These are phyloP conservation scores for Augochlorella aurata DNA, from an alignment of 2,888 invertebrate genomes.

Conservation along the genomic window DNA sequence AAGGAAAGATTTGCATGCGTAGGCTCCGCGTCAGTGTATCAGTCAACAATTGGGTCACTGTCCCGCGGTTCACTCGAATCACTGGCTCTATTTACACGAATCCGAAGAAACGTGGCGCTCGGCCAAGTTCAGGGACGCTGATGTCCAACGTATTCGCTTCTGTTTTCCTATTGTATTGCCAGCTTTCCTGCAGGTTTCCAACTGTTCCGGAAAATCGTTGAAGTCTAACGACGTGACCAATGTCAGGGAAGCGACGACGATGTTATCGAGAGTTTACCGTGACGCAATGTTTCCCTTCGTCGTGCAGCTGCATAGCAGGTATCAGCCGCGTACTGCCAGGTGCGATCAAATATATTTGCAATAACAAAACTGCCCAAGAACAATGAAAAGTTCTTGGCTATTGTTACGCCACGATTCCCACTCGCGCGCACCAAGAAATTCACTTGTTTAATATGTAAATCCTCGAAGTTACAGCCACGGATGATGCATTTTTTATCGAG, in stretches of 20 bases:
- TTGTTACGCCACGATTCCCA: no score
- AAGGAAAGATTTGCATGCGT: no score
- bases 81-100: slow-evolving; percentile 36
- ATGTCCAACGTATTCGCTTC: background rate
- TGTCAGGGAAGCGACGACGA: background rate
- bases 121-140: slow-evolving; percentile 52
- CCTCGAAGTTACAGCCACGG: no score
- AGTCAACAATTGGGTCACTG: slow-evolving; percentile 47
- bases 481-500: no score
- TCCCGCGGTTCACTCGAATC: slow-evolving; percentile 7
- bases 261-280: slow-evolving; percentile 3
- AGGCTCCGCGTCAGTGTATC: no score
- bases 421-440: no score
- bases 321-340: background rate
- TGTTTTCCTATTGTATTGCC: background rate
- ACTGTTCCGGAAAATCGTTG: background rate
- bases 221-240: background rate
- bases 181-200: background rate
- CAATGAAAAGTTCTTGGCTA: no score
- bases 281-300: background rate
- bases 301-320: slow-evolving; percentile 2
- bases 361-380: no score
- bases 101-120: slow-evolving; percentile 18
- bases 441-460: no score
- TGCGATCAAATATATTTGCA: no score